Base-by-base conservation (phyloP, 1,140 invertebrate species). In the Drosophila cardini region DNA sequence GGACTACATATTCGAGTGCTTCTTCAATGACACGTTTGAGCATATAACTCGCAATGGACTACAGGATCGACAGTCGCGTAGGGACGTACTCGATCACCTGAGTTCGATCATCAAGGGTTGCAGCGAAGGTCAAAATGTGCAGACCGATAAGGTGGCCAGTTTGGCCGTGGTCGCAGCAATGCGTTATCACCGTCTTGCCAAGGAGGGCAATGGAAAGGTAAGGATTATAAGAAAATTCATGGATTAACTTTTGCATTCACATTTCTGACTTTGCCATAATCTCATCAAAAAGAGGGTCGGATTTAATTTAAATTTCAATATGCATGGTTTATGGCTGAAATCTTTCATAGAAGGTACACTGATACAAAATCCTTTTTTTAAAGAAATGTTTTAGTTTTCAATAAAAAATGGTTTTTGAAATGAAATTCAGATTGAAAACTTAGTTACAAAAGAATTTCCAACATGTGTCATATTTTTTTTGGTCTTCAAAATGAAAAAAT, bases 1-100 rank as follows among this genome's bases (percentile, higher is more conserved):
- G 91, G 91, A 92, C 63, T 91, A 81, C 57, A 92, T 92, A 53
- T 92, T 92, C 46, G 91, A 92, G 76, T 92, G 91, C 62, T 92
- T 92, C 71, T 92, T 81, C 50, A 83, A 92, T 16, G 82, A 92
- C 67, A 92, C 91, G 36, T 91, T 92, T 16, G 80, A 80, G 50
- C 85, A 80, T 45, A 81, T 92, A 7, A 85, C 89, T 0, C 79
- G 91, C 0, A 92, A 90, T 55, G 91, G 91, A 0, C 38, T 92
- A 40, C 90, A 92, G 80, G 84, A 92, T 48, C 84, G 90, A 1
- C 75, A 85, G 18, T 92, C 91, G 0, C 78, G 91, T 1, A 87
- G 90, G 8, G 75, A 92, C 78, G 90, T 92, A 7, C 78, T 92
- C 32, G 91, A 92, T 63, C 91, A 92, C 55, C 80, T 92, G 11